Base-by-base conservation (phyloP, 23 tunicate genomes). In the Trididemnum miniatum region DNA sequence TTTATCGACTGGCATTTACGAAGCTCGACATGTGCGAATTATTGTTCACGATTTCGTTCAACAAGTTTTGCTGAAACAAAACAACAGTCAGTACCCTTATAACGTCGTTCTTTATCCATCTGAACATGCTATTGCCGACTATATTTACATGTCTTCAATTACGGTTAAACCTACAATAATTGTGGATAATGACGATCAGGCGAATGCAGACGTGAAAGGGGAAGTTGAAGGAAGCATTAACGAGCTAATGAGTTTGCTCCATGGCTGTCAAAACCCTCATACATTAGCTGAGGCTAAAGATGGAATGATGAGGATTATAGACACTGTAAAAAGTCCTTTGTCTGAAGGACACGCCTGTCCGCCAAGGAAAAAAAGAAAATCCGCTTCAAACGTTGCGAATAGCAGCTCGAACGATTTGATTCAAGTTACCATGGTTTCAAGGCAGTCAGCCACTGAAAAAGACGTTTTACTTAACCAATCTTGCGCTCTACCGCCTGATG, bases 111-210 rank as follows among this genome's bases (percentile, higher is more conserved):
- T 80, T 23, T 87, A 62, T 38, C 91, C 91, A 3, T 34, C 82
- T 26, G 91, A 87, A 38, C 76, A 80, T 28, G 81, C 57, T 1
- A 87, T 87, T 1, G 91, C 91, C 28, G 91, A 87, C 44, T 81
- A 87, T 59, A 87, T 87, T 38, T 87, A 87, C 77, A 63, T 87
- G 18, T 80, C 82, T 20, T 87, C 91, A 0, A 87, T 87, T 40
- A 87, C 91, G 32, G 77, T 33, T 4, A 80, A 81, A 59, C 86
- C 91, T n/a, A 87, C 91, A 0, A 36, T 81, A 1, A 80, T 87
- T 15, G 91, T 87, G 30, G 91, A 87, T 59, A 65, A 87, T 33
- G 91, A 87, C 52, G 36, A 27, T 29, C 22, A 51, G 25, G 20
- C 65, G 30, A 44, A 15, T 1, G 51, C 69, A 12, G 69, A 34